A percentile compares a stretch with the other conserved stretches of the same genome.
phyloP scores from a whole-genome alignment of 2,113 vertebrate species.

The Rhinoderma darwinii region DNA sequence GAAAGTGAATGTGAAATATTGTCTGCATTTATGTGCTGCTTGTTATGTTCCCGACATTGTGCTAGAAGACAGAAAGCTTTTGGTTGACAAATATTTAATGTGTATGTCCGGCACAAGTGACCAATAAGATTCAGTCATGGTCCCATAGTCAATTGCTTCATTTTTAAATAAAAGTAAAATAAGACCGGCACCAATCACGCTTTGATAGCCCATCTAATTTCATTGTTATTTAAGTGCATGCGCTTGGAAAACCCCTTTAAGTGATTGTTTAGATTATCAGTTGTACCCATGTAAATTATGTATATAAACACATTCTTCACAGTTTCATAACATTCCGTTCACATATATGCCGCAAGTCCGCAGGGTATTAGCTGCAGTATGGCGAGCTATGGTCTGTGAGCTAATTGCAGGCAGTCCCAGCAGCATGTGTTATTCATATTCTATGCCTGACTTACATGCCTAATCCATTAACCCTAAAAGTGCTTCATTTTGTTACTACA shows the following conservation, averaged over 20 bases:
- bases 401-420: neutral
- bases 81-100: too few species aligned
- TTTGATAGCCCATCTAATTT: neutral
- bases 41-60: neutral
- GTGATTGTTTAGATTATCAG: neutral
- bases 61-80: neutral
- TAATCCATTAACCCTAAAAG: constrained; percentile 1
- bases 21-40: neutral
- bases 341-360: neutral
- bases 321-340: neutral
- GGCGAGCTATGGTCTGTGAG: neutral
- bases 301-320: neutral
- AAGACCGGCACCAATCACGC: neutral
- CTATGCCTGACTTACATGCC: neutral
- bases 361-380: neutral
- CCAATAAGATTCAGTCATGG: too few species aligned
- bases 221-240: neutral
- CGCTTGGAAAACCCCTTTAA: too few species aligned
- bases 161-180: too few species aligned
- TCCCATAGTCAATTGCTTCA: too few species aligned
- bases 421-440: constrained; percentile 4
- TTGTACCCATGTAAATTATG: neutral
- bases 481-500: neutral
- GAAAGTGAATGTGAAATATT: neutral
- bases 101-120: too few species aligned